A percentile compares a stretch with the other conserved stretches of the same genome.
phyloP scores from a whole-genome alignment of 1,140 invertebrate species.

The Pomacea maculata region DNA sequence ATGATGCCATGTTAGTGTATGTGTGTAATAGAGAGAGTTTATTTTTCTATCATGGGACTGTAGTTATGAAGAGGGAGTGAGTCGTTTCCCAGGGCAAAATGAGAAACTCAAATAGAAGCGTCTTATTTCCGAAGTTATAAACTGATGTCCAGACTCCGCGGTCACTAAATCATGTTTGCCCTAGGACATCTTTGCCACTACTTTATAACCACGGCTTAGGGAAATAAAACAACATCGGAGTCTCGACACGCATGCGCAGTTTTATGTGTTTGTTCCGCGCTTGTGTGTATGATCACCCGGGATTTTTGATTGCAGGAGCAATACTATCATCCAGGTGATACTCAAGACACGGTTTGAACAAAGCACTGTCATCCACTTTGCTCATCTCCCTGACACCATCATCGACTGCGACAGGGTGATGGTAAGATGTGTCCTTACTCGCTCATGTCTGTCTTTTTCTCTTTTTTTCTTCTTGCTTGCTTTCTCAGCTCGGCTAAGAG shows the following conservation, averaged over 20 bases:
- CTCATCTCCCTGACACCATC: constrained; percentile 81
- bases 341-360: constrained; percentile 75
- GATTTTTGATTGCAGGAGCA: constrained; percentile 47
- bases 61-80: too few species aligned
- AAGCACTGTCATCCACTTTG: constrained; percentile 83
- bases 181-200: neutral
- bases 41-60: too few species aligned
- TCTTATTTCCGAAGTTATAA: too few species aligned
- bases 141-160: too few species aligned
- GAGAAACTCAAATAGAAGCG: too few species aligned
- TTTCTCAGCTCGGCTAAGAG: neutral
- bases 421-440: constrained; percentile 26
- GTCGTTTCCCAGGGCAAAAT: too few species aligned
- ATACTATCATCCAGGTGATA: constrained; percentile 76
- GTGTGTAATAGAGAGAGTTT: too few species aligned
- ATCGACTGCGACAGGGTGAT: constrained; percentile 70
- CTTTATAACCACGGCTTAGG: too few species aligned
- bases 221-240: too few species aligned
- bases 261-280: neutral
- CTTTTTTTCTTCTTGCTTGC: neutral
- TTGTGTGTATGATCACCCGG: neutral
- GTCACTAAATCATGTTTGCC: too few species aligned
- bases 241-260: too few species aligned
- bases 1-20: constrained; percentile 1
- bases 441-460: neutral